Evolutionary conservation across 2,113 vertebrate species (phyloP), one percentile per base, ranked within the genome.

Genomic region (Pimephales promelas): DNA sequence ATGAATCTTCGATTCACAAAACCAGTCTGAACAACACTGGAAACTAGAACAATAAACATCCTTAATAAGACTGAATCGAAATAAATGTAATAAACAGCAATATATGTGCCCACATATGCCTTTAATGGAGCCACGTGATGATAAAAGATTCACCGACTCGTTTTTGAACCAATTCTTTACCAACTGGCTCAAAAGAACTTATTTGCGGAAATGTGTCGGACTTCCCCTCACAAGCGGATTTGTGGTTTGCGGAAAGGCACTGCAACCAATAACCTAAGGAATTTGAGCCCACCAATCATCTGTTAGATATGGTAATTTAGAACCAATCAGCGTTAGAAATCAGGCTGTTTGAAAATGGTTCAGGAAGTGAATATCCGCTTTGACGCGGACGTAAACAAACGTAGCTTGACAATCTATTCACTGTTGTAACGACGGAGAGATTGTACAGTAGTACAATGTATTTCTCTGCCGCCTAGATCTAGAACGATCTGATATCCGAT

Each of bases 331-430:
- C 88, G 43, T 74, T 11, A 40, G 66, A 5, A 16, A 64, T 78
- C 0, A 18, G 80, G 89, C 90, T 88, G 90, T 94, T 95, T 92
- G 92, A 94, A 94, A 88, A 90, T 93, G 90, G 93, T 93, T 93
- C 90, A 88, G 94, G 94, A 95, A 94, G 93, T 92, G 75, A 34
- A 71, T 57, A 59, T 49, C 28, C 86, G 90, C 88, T 86, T 90
- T 64, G 90, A 92, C 88, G 91, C 92, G 92, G 91, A 91, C 90
- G 89, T 93, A 93, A 94, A 94, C 87, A 94, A 92, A 83, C 82
- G 77, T 89, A 88, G 89, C 88, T 91, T 90, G 66, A 71, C 34
- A 24, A 54, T 56, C 34, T 34, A 16, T 70, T 14, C 47, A 7
- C 13, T 16, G 49, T 40, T 70, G 64, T 45, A 66, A 34, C 26